Percentiles rank a stretch among this genome's conserved stretches.
Conservation (phyloP, 2,113 vertebrate species). For the Sebastes fasciatus region DNA sequence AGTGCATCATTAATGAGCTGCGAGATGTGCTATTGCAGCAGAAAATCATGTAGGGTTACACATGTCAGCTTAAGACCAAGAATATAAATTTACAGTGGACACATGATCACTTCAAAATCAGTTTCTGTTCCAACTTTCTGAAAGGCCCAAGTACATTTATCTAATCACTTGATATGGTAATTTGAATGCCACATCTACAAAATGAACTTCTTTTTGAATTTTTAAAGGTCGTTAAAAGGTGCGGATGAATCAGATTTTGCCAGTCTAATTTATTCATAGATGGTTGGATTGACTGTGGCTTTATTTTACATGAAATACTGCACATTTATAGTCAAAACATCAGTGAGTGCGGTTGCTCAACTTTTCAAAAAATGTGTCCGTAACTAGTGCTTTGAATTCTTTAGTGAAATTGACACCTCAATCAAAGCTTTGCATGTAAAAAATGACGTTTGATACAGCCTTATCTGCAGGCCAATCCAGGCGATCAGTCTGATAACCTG, state of each 20-base stretch:
- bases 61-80: not conserved
- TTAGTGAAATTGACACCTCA: not conserved
- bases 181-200: not conserved
- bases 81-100: constrained; percentile 1
- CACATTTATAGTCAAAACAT: not conserved
- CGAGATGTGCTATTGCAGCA: constrained; percentile 9
- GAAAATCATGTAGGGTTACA: not conserved
- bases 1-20: not conserved
- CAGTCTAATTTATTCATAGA: not conserved
- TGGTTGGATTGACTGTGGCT: not conserved
- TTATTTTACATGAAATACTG: not conserved
- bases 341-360: not conserved
- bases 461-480: no score
- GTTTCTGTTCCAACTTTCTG: not conserved
- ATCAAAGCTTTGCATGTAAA: no score
- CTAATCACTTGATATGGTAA: not conserved
- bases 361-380: not conserved
- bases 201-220: not conserved
- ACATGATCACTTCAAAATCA: constrained; percentile 1
- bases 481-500: no score
- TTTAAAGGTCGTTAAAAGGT: not conserved
- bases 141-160: not conserved
- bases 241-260: not conserved
- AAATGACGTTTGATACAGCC: no score
- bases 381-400: not conserved